Evolutionary conservation across 2,888 invertebrate species (phyloP).

Genomic region (Apocheima hispidaria): DNA sequence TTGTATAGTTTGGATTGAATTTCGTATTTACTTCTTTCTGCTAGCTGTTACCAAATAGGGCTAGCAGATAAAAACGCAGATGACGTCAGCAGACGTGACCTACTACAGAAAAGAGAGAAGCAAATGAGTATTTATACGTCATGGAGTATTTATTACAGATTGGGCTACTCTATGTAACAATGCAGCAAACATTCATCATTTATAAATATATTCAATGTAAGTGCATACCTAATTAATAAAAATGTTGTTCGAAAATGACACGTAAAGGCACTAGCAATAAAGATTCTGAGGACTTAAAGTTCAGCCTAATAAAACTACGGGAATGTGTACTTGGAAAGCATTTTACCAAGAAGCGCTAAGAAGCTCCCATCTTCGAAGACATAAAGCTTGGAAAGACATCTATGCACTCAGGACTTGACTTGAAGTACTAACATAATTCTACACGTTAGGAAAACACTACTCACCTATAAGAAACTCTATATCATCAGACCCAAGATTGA

Average conservation of each 20-base stretch:
- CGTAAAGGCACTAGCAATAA: slow-evolving; percentile 38
- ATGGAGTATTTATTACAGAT: too few species aligned
- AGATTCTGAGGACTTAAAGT: slow-evolving; percentile 40
- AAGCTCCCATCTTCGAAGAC: slow-evolving; percentile 72
- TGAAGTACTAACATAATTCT: slow-evolving; percentile 46
- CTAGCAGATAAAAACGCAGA: too few species aligned
- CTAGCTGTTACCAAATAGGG: too few species aligned
- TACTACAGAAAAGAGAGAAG: too few species aligned
- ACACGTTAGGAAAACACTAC: neutral
- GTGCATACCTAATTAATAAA: neutral
- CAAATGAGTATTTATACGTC: too few species aligned
- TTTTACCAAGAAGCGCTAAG: slow-evolving; percentile 78
- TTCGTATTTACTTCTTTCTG: too few species aligned
- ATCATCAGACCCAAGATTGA: slow-evolving; percentile 34
- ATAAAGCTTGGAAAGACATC: slow-evolving; percentile 76
- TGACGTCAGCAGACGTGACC: too few species aligned
- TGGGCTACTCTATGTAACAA: too few species aligned
- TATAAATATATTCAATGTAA: neutral
- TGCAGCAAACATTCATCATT: neutral
- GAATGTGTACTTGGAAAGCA: slow-evolving; percentile 60
- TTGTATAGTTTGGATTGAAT: too few species aligned
- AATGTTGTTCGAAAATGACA: neutral
- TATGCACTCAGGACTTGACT: slow-evolving; percentile 72
- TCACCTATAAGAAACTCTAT: slow-evolving; percentile 53
- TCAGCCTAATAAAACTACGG: slow-evolving; percentile 41